Conservation (phyloP, 2,888 invertebrate species). For the Drosophila neotestacea region DNA sequence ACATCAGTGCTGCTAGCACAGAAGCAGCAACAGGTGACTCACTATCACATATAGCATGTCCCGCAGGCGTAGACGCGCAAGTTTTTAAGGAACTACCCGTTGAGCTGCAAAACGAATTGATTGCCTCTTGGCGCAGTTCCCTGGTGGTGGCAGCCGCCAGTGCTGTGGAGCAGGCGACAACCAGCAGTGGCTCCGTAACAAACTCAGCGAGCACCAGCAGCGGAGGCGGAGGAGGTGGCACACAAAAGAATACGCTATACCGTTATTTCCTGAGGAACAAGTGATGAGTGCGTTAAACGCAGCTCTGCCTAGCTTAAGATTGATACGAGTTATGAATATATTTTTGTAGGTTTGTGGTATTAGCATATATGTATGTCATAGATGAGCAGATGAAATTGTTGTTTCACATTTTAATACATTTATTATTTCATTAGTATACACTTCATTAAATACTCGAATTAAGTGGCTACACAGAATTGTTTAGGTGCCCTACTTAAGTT, state of each 20-base stretch:
- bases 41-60: conserved; percentile 86
- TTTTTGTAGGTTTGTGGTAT: conserved; percentile 58
- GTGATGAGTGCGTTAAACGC: conserved; percentile 84
- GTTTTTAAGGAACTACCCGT: conserved; percentile 90
- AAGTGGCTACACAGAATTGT: conserved; percentile 36
- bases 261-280: conserved; percentile 90
- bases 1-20: conserved; percentile 20
- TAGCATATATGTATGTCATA: conserved; percentile 31
- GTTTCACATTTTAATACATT: conserved; percentile 50
- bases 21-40: conserved; percentile 45
- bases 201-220: conserved; percentile 39
- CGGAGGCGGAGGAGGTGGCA: conserved; percentile 83
- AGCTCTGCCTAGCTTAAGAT: conserved; percentile 28
- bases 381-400: conserved; percentile 25
- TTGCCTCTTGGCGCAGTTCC: conserved; percentile 87
- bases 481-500: conserved; percentile 53
- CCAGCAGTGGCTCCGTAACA: conserved; percentile 31
- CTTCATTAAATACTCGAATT: conserved; percentile 60
- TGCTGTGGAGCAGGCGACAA: conserved; percentile 63
- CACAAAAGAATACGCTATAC: conserved; percentile 87
- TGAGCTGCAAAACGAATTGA: conserved; percentile 90
- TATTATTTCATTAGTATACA: conserved; percentile 41
- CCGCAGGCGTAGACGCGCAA: conserved; percentile 89
- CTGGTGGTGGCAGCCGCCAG: conserved; percentile 79
- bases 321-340: conserved; percentile 31